Base-by-base conservation (phyloP, 2,113 vertebrate genomes). In the Dipodomys merriami region DNA sequence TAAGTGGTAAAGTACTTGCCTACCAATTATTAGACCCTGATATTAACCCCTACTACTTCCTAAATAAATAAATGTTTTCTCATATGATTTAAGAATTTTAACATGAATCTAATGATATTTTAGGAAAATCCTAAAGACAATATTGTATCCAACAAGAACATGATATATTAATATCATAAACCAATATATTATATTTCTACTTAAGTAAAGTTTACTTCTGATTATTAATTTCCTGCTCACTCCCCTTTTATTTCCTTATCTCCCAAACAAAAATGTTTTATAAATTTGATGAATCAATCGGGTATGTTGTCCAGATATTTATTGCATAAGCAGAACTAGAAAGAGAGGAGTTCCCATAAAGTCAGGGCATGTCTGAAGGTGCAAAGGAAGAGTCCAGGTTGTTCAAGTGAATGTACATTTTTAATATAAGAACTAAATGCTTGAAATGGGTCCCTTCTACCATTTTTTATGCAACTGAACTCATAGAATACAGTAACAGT, bases 71-170 rank as follows among this genome's bases (percentile, higher is more conserved):
- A 23, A 57, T 57, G 53, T 57, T 57, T 57, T 90, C n/a, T 1
- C 20, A 79, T 22, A 69, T 80, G 27, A 86, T 67, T 84, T 81
- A 95, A 92, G 62, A 88, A 77, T 86, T 91, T 72, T 95, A 84
- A 90, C 72, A 71, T 49, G 27, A 90, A 71, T 71, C 30, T 15
- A 95, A 86, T 67, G 29, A 71, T 44, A 91, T 33, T 86, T 83
- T 81, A 9, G 23, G 68, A 91, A 90, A 79, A 18, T 72, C 35
- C 11, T 67, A 94, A 90, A 80, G 35, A 80, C 11, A 44, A 57
- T 57, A 64, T 60, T 72, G 67, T n/a, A 72, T 5, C 16, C 72
- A 60, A 5, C 79, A 49, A 22, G 6, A 29, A 7, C n/a, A 86
- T 91, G 27, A 76, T 79, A 95, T 72, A 89, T 62, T 83, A 86